Evolutionary conservation across 2,888 invertebrate genomes (phyloP), one percentile per base, ranked within the genome.

Genomic region (Trachelus iudaicus): DNA sequence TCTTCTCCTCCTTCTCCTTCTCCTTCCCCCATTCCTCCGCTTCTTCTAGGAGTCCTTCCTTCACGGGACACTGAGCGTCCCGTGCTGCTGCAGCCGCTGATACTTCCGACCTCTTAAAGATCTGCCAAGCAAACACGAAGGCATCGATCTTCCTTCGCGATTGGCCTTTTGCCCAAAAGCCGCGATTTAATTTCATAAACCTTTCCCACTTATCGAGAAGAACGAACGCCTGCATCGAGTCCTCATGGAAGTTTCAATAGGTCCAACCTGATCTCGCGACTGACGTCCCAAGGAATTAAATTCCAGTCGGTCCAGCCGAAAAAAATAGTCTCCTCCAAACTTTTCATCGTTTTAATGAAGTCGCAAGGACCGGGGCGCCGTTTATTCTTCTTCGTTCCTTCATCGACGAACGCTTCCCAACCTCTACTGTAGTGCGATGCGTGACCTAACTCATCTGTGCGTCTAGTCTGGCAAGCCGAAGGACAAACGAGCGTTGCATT

Each of bases 101-200:
- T 40, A 15, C 40, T 15, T 40, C 0, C 6, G 15, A 40, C 15
- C 15, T 40, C 40, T 15, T 15, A 15, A 40, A 40, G 40, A 15
- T 40, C 15, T 40, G 40, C 56, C 56, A 56, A 56, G 23, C 9
- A 56, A 56, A 56, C 23, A 23, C 23, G 23, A 56, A 56, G 34
- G 31, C 40, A 77, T 74, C 77, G 73, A 77, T 74, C 35, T n/a
- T 34, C 34, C 69, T 75, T 71, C 13, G 76, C 23, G 31, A 40
- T 15, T 31, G 33, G 75, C 56, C 12, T 23, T 35, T 13, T 33
- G 76, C 71, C 69, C 69, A 37, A 76, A 23, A 56, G 56, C 23
- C 9, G 56, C 56, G 56, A 56, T 56, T 56, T 56, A 56, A 56
- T 56, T 56, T 23, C 56, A 56, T 23, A 56, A 56, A 56, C 9